These are phyloP conservation scores for Lochmaea capreae DNA, from an alignment of 2,888 invertebrate genomes.

Conservation along the genomic window DNA sequence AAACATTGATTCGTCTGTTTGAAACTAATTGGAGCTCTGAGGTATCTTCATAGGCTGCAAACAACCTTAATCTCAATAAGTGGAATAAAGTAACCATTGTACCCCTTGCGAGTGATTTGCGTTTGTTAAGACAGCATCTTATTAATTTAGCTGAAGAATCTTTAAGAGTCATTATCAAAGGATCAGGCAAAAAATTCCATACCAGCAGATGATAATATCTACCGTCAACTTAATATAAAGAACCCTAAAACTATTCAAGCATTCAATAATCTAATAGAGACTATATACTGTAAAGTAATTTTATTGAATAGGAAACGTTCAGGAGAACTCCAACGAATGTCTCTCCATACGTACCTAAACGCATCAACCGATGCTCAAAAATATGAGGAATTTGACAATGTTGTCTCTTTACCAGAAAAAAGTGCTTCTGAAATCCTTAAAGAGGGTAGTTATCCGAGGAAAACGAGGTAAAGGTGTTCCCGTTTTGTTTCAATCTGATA, in stretches of 20 bases:
- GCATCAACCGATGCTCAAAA: background rate
- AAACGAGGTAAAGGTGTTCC: background rate
- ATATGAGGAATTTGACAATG: conserved; percentile 14
- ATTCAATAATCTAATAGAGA: conserved; percentile 10
- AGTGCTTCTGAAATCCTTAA: background rate
- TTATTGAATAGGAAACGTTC: conserved; percentile 5
- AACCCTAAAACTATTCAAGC: conserved; percentile 1
- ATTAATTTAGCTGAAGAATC: background rate
- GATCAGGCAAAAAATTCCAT: background rate
- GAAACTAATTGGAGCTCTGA: conserved; percentile 43
- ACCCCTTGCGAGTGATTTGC: conserved; percentile 28
- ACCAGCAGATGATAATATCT: background rate
- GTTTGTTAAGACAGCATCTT: conserved; percentile 8
- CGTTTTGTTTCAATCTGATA: background rate
- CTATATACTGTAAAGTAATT: conserved; percentile 13
- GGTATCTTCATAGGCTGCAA: conserved; percentile 34
- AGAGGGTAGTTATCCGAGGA: conserved; percentile 6
- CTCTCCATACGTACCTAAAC: background rate
- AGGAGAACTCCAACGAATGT: conserved; percentile 10
- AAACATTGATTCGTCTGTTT: conserved; percentile 39
- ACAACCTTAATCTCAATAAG: conserved; percentile 38
- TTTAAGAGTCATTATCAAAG: background rate
- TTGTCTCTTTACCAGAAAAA: background rate
- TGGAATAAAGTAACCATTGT: conserved; percentile 36
- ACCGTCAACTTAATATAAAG: background rate